Evolutionary conservation across 2,888 invertebrate genomes (phyloP).

Genomic region (Tribolium freemani): DNA sequence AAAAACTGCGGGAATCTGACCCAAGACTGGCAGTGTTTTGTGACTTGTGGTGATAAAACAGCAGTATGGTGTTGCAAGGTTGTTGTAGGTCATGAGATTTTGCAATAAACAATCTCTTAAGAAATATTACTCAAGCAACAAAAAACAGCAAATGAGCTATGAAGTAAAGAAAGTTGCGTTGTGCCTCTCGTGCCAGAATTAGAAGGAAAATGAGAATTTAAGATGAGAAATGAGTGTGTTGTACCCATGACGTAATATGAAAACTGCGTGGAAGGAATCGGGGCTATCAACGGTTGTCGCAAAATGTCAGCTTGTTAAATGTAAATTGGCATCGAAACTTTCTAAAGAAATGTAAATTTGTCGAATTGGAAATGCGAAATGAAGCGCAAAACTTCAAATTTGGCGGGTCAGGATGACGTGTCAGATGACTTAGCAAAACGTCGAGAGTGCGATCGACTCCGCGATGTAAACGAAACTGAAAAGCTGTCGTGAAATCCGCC

Average conservation of each 20-base stretch:
- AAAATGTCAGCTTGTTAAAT: neutral
- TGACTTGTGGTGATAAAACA: neutral
- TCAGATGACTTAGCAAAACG: slow-evolving; percentile 34
- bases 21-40: neutral
- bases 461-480: slow-evolving; percentile 32
- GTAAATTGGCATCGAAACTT: neutral
- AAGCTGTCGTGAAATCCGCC: slow-evolving; percentile 46
- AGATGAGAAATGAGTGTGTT: neutral
- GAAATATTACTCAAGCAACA: neutral
- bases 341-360: neutral
- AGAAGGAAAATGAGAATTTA: neutral
- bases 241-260: neutral
- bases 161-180: neutral
- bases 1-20: neutral
- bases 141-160: neutral
- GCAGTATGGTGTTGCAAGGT: neutral
- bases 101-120: neutral
- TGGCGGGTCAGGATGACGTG: slow-evolving; percentile 35
- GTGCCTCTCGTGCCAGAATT: neutral
- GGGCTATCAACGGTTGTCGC: neutral
- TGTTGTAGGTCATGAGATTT: neutral
- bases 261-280: neutral
- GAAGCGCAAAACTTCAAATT: slow-evolving; percentile 21
- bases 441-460: slow-evolving; percentile 10
- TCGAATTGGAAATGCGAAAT: neutral